phyloP scores from a whole-genome alignment of 1,140 invertebrate species.

The Dolichoris vasculosae region DNA sequence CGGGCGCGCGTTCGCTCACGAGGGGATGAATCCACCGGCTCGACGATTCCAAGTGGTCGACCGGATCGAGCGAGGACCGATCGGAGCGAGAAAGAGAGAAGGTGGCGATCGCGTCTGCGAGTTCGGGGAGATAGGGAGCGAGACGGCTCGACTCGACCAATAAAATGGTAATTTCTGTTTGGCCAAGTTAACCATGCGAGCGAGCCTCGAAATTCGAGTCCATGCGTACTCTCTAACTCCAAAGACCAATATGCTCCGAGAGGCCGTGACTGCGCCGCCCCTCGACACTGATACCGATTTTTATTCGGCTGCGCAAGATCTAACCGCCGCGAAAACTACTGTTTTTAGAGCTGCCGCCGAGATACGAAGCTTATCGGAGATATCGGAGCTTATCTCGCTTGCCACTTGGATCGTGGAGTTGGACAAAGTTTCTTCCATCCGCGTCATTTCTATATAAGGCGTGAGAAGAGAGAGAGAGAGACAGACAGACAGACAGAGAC shows the following conservation, averaged over 20 bases:
- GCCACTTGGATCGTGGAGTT: neutral
- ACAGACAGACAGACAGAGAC: neutral
- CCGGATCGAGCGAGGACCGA: neutral
- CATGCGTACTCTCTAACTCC: conserved; percentile 71
- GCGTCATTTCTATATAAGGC: too few relatives aligned
- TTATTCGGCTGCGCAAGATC: conserved; percentile 50
- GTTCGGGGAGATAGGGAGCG: conserved; percentile 56
- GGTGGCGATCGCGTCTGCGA: conserved; percentile 56
- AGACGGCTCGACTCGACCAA: conserved; percentile 72
- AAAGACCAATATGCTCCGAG: conserved; percentile 68
- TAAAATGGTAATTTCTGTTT: conserved; percentile 79
- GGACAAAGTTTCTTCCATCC: neutral
- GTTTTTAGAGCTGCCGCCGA: neutral
- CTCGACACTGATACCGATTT: conserved; percentile 66
- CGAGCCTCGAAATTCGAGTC: conserved; percentile 72
- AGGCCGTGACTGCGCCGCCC: neutral
- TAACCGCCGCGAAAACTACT: neutral
- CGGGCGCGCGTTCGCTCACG: conserved; percentile 61
- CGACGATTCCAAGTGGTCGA: conserved; percentile 19
- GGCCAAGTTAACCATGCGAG: conserved; percentile 76
- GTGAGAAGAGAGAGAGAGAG: neutral
- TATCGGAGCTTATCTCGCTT: neutral
- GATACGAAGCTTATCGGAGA: neutral
- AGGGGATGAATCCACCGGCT: neutral
- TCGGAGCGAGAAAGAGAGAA: conserved; percentile 58